Evolutionary conservation across 2,113 vertebrate species (phyloP).

Genomic region (Poeciliopsis turrubarensis): DNA sequence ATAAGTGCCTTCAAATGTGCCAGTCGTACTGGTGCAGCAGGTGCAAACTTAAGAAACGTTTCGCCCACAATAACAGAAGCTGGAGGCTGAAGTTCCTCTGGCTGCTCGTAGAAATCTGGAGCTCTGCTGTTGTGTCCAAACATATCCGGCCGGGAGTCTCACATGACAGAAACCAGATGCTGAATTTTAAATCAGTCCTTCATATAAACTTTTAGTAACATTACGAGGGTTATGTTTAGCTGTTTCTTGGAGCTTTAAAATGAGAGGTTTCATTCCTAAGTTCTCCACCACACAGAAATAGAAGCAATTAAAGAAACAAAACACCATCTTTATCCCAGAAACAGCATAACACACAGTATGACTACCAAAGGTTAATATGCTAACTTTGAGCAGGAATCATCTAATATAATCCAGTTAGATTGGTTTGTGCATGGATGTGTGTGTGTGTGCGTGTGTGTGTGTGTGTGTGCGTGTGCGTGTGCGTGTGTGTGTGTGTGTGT

Average conservation of each 20-base stretch:
- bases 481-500: not conserved
- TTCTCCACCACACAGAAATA: too few species aligned
- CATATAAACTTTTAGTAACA: not conserved
- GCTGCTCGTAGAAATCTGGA: not conserved
- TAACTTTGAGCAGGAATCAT: not conserved
- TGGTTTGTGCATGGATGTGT: not conserved
- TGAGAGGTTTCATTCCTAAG: too few species aligned
- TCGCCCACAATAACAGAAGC: not conserved
- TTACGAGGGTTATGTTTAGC: not conserved
- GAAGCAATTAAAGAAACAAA: too few species aligned
- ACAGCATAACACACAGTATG: not conserved
- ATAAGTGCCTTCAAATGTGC: not conserved
- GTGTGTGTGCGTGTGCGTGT: not conserved
- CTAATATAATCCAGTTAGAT: conserved; percentile 7
- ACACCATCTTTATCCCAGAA: too few species aligned
- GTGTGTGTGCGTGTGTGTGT: not conserved
- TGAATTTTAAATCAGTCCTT: not conserved
- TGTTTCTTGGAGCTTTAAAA: not conserved
- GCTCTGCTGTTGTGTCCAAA: not conserved
- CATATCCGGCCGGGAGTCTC: not conserved
- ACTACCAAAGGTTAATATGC: not conserved
- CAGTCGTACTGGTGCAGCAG: not conserved
- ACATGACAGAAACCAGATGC: not conserved
- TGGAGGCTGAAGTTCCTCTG: not conserved
- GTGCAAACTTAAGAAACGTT: not conserved